Evolutionary conservation across 1,140 invertebrate genomes (phyloP).

Genomic region (Anthonomus grandis): DNA sequence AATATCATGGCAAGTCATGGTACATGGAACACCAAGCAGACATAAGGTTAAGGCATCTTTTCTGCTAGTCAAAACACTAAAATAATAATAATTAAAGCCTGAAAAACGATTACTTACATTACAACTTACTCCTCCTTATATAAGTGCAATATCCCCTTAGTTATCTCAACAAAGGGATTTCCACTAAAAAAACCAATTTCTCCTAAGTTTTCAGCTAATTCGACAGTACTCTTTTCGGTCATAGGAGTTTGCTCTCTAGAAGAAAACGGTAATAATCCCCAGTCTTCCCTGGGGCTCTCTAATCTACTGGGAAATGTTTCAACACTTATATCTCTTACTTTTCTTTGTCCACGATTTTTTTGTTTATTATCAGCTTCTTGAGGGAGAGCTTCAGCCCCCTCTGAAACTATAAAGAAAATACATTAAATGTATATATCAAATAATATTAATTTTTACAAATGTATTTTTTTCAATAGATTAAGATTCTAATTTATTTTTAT

Average conservation of each 20-base stretch:
- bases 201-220: slow-evolving; percentile 49
- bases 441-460: background rate
- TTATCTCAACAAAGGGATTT: slow-evolving; percentile 95
- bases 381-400: slow-evolving; percentile 23
- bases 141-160: slow-evolving; percentile 92
- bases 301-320: slow-evolving; percentile 61
- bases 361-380: slow-evolving; percentile 18
- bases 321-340: slow-evolving; percentile 60
- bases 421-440: background rate
- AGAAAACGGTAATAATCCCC: slow-evolving; percentile 48
- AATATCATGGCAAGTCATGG: slow-evolving; percentile 90
- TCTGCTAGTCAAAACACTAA: slow-evolving; percentile 59
- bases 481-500: too few species aligned
- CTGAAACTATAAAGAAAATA: slow-evolving; percentile 10
- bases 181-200: slow-evolving; percentile 90
- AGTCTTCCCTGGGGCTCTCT: slow-evolving; percentile 51
- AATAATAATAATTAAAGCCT: too few species aligned
- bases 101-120: background rate
- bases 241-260: slow-evolving; percentile 49
- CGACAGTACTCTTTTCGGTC: slow-evolving; percentile 44
- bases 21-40: slow-evolving; percentile 88
- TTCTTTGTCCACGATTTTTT: slow-evolving; percentile 47
- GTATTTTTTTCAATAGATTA: too few species aligned
- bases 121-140: slow-evolving; percentile 80
- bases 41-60: slow-evolving; percentile 84